Base-by-base conservation (phyloP, 2,113 vertebrate species). In the Cheirogaleus medius region DNA sequence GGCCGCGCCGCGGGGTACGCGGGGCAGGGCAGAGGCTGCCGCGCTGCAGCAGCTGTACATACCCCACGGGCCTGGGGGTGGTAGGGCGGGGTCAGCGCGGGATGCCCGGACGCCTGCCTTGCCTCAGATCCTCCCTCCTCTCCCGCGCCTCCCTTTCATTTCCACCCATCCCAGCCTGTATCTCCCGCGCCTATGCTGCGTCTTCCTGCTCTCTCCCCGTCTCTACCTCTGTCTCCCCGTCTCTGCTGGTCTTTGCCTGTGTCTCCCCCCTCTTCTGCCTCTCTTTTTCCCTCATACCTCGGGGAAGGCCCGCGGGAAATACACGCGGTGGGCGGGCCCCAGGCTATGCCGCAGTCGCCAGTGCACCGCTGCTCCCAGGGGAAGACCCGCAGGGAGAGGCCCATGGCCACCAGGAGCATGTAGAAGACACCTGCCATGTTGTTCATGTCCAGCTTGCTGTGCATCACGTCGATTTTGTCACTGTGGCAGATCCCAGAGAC, bases 11-110 rank as follows among this genome's bases (percentile, higher is more conserved):
- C 9, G 3, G 97, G 84, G 98, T 98, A 97, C 44, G 98, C 99
- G 23, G 99, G 98, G 90, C 99, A 98, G 96, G 99, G 99, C 95
- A 99, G 95, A 34, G 99, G 98, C 52, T 99, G 98, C 25, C 18
- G 99, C 99, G 92, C 99, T 99, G 98, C 99, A 99, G 98, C 99
- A 99, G 98, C 99, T 99, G 97, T 99, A 99, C 99, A 99, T 99
- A 90, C 99, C 99, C 99, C 99, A 98, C n/a, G 54, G 47, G 37
- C 73, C 44, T 21, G 32, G 27, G 4, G 21, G 11, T 37, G 21
- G 11, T 37, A 18, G 8, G 17, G 17, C 2, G 1, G 4, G 8
- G 88, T 91, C 64, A 91, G 84, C 20, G 15, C 1, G 0, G 7
- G 52, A 6, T 10, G 42, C 11, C 56, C 0, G 13, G 68, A 37